phyloP scores from a whole-genome alignment of 2,888 invertebrate genomes.

The Nasonovia ribisnigri region DNA sequence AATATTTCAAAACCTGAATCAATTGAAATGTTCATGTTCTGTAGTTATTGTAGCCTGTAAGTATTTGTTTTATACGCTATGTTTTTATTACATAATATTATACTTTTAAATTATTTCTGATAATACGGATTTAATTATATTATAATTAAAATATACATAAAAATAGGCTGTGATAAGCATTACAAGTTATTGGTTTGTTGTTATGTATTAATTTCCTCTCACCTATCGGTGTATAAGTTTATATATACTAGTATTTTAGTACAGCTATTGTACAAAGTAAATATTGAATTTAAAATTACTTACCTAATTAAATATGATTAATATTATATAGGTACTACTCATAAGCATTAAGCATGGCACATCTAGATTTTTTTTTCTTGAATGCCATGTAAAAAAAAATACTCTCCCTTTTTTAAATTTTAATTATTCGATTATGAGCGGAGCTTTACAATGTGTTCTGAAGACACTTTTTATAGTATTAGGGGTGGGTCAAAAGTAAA shows the following conservation, averaged over 20 bases:
- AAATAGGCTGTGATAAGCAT: background rate
- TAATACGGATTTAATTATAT: background rate
- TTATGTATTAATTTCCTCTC: background rate
- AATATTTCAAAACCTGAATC: background rate
- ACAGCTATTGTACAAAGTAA: background rate
- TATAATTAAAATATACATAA: background rate
- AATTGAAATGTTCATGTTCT: background rate
- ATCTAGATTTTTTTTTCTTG: background rate
- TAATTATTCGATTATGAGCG: too few species aligned
- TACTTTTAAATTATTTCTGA: background rate
- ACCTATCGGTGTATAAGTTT: background rate
- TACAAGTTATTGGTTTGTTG: background rate
- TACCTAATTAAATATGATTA: background rate
- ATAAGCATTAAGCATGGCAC: background rate
- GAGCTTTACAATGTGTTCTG: too few species aligned
- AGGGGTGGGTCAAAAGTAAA: too few species aligned
- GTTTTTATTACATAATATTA: background rate
- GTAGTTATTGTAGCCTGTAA: background rate
- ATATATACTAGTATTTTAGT: background rate
- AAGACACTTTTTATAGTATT: too few species aligned
- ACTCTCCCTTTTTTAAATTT: too few species aligned
- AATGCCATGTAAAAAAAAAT: too few species aligned
- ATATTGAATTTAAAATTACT: background rate
- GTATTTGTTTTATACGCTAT: background rate
- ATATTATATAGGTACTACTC: background rate